Evolutionary conservation across 2,888 invertebrate species (phyloP).

Genomic region (Notodonta ziczac): DNA sequence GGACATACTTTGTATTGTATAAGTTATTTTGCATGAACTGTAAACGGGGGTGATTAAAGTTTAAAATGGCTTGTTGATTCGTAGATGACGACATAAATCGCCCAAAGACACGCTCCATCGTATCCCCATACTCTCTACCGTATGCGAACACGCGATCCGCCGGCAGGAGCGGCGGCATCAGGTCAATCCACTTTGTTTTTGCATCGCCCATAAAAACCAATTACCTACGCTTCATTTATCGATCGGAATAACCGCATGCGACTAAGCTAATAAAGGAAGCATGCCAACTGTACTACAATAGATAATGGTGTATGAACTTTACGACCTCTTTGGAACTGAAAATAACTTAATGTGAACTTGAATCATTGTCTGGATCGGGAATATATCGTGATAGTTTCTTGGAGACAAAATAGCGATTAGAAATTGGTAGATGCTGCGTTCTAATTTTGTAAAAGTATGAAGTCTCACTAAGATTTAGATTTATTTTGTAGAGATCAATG

Average conservation of each 20-base stretch:
- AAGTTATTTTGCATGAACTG: too few relatives aligned
- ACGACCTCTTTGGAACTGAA: slow-evolving; percentile 34
- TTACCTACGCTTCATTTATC: slow-evolving; percentile 76
- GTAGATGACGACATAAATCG: not conserved
- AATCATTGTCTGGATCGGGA: too few relatives aligned
- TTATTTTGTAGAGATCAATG: too few relatives aligned
- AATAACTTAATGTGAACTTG: not conserved
- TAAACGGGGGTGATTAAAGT: too few relatives aligned
- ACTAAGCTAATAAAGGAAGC: slow-evolving; percentile 71
- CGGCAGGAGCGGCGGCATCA: slow-evolving; percentile 62
- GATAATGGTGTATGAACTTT: slow-evolving; percentile 32
- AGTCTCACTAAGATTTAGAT: too few relatives aligned
- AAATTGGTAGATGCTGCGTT: too few relatives aligned
- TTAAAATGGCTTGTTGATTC: too few relatives aligned
- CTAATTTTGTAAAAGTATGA: too few relatives aligned
- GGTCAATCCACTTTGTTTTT: slow-evolving; percentile 83
- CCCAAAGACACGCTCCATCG: slow-evolving; percentile 24
- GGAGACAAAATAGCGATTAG: too few relatives aligned
- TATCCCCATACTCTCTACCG: slow-evolving; percentile 28
- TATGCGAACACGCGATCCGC: slow-evolving; percentile 69
- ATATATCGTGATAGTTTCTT: too few relatives aligned
- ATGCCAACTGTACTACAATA: slow-evolving; percentile 36
- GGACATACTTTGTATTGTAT: too few relatives aligned
- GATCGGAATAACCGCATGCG: slow-evolving; percentile 73
- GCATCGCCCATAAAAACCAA: slow-evolving; percentile 78